These are phyloP conservation scores for human (Homo sapiens) DNA, from an alignment of 2,113 vertebrate genomes.

Conservation along the genomic window DNA sequence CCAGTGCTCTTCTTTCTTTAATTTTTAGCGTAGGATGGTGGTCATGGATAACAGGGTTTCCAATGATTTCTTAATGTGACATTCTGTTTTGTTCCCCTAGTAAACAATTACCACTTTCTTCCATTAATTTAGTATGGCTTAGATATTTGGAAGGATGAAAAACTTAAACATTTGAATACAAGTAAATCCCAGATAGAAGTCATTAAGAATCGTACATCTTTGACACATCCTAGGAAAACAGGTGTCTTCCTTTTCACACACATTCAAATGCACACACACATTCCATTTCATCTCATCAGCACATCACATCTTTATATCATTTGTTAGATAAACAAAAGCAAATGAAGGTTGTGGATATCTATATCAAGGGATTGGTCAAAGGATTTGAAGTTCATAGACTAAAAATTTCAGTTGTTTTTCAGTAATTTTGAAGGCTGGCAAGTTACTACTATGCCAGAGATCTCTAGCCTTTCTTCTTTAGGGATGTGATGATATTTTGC, in stretches of 20 bases:
- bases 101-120: slow-evolving; percentile 40
- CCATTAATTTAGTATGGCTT: slow-evolving; percentile 25
- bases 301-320: background rate
- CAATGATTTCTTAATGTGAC: slow-evolving; percentile 24
- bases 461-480: slow-evolving; percentile 29
- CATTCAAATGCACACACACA: background rate
- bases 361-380: background rate
- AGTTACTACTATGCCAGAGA: background rate
- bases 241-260: slow-evolving; percentile 12
- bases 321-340: slow-evolving; percentile 35
- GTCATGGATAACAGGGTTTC: background rate
- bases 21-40: background rate
- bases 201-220: slow-evolving; percentile 1
- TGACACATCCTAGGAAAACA: slow-evolving; percentile 1
- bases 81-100: background rate
- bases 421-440: background rate
- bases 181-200: background rate
- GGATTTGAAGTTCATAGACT: background rate
- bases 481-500: background rate
- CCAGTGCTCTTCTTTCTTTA: background rate
- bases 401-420: background rate
- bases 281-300: background rate
- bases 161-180: background rate
- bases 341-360: background rate
- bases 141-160: slow-evolving; percentile 38